Conservation (phyloP, 2,797 vertebrate genomes). For the Mormyrops boulengeri region DNA sequence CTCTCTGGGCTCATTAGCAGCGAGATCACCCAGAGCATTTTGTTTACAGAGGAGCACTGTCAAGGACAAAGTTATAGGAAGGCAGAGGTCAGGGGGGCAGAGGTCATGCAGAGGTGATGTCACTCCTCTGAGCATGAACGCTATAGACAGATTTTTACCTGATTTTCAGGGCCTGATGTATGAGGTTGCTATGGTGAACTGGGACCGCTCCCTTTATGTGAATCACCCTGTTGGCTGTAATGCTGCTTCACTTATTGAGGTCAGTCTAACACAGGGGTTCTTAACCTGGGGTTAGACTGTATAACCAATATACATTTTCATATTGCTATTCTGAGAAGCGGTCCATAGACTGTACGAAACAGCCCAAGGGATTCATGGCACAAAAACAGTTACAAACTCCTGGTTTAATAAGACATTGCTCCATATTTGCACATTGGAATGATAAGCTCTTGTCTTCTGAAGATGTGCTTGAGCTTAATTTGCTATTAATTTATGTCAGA, state of each 20-base stretch:
- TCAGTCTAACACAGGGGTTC: not conserved
- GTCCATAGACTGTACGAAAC: not conserved
- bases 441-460: not conserved
- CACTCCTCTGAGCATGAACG: not conserved
- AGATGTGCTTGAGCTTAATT: not conserved
- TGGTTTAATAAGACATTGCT: not conserved
- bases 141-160: not conserved
- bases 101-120: not conserved
- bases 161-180: conserved; percentile 33
- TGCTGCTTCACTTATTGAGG: conserved; percentile 16
- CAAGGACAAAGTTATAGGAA: not conserved
- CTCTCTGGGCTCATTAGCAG: not conserved
- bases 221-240: conserved; percentile 5
- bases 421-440: not conserved
- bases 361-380: not conserved
- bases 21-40: not conserved
- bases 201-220: conserved; percentile 38
- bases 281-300: not conserved
- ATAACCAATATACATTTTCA: not conserved
- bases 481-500: not conserved
- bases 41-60: not conserved
- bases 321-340: not conserved
- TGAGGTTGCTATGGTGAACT: conserved; percentile 43
- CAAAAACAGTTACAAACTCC: not conserved
- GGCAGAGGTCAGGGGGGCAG: not conserved